Conservation (phyloP, 2,113 vertebrate genomes). For the Pollachius pollachius region DNA sequence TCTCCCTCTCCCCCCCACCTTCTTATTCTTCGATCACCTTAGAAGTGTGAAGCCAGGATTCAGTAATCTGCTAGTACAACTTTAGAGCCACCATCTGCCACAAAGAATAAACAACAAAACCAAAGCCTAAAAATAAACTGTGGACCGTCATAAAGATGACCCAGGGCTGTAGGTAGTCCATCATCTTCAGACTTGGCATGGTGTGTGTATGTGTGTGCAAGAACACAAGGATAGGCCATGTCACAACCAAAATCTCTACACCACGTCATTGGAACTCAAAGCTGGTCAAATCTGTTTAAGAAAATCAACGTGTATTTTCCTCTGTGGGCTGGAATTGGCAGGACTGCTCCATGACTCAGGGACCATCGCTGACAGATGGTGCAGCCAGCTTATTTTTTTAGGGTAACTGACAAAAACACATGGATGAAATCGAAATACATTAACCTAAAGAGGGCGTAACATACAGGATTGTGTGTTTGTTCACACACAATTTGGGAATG, state of each 20-base stretch:
- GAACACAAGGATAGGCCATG: constrained; percentile 29
- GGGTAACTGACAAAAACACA: constrained; percentile 1
- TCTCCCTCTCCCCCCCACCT: constrained; percentile 28
- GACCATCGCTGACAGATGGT: constrained; percentile 46
- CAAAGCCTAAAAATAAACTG: constrained; percentile 28
- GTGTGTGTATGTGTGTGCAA: too few relatives aligned
- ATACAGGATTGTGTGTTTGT: too few relatives aligned
- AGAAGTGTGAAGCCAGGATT: constrained; percentile 6
- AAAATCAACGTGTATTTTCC: neutral
- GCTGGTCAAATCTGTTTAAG: constrained; percentile 45
- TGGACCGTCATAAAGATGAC: too few relatives aligned
- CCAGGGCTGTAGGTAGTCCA: neutral
- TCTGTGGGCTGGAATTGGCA: constrained; percentile 19
- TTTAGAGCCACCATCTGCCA: constrained; percentile 55
- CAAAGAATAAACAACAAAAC: constrained; percentile 32
- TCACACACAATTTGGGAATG: too few relatives aligned
- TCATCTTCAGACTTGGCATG: too few relatives aligned
- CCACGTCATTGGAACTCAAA: constrained; percentile 25
- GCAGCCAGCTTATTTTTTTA: constrained; percentile 20
- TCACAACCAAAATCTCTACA: constrained; percentile 24
- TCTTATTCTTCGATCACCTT: neutral
- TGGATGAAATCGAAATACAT: neutral
- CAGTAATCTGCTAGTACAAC: constrained; percentile 45
- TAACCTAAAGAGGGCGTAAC: constrained; percentile 7
- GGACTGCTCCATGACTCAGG: constrained; percentile 41